Base-by-base conservation (phyloP, 2,888 invertebrate species). In the Octonoba sinensis region DNA sequence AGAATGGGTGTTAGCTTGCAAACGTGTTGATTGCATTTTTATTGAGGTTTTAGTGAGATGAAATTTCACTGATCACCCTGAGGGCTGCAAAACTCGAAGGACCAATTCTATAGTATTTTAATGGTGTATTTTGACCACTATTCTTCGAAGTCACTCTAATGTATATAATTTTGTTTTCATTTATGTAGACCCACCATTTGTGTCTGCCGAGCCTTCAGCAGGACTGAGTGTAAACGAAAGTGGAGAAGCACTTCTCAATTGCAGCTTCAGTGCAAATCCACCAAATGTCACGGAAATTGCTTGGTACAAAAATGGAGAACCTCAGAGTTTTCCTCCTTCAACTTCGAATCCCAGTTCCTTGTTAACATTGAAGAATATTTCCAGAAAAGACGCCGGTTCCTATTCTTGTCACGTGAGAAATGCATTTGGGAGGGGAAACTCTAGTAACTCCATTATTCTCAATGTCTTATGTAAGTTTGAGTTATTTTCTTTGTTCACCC, bases 261-360 rank as follows among this genome's bases (percentile, higher is more conserved):
- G 96, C 88, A 92, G 92, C 86, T 96, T 95, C 88, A 93, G 93
- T 85, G 94, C 96, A 78, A 96, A 96, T 89, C 96, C 96, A 0
- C 93, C 94, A 44, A 91, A 93, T 11, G 90, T 96, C 49, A 91
- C 90, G 64, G 91, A 91, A 84, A 94, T 95, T 65, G 91, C 92
- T 86, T 96, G 96, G 96, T 88, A 87, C 81, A 87, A 87, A 67
- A 87, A 88, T 82, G 87, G 86, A 1, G 59, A 60, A 2, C 51
- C 76, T 1, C 20, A 15, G 13, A 20, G 18, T n/a, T 24, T 20
- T 6, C 13, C 15, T 57, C 15, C 62, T 12, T 2, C 56, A 20
- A n/a, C 0, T 92, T 0, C 92, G 93, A 36, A 65, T 13, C 83
- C 81, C 3, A 76, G 75, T 56, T 93, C 94, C 11, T 92, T 93